These are phyloP conservation scores for Xanthostigma xanthostigma DNA, from an alignment of 2,888 invertebrate species.

Conservation along the genomic window DNA sequence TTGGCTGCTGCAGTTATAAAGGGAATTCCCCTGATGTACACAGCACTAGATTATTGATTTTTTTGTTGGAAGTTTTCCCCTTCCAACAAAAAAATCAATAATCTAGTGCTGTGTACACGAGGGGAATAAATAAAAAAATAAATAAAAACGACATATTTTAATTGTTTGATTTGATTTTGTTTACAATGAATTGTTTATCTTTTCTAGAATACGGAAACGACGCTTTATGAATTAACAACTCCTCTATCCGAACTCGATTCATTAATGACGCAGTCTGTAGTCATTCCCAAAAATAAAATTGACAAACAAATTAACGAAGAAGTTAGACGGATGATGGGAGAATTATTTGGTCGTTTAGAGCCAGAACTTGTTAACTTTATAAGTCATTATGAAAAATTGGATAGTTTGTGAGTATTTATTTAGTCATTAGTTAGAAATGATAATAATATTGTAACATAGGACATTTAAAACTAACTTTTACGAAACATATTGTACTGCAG, in stretches of 20 bases:
- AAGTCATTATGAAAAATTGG: conserved; percentile 69
- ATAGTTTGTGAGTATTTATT: conserved; percentile 62
- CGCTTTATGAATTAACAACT: conserved; percentile 31
- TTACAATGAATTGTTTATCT: neutral
- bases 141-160: too few relatives aligned
- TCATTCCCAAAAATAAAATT: conserved; percentile 34
- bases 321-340: conserved; percentile 73
- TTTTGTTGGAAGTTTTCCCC: too few relatives aligned
- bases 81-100: too few relatives aligned
- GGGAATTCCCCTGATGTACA: too few relatives aligned
- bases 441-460: too few relatives aligned
- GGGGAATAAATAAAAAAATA: too few relatives aligned
- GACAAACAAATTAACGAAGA: conserved; percentile 63
- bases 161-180: neutral
- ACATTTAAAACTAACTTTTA: too few relatives aligned
- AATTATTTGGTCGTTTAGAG: conserved; percentile 79
- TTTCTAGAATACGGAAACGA: conserved; percentile 38
- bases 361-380: conserved; percentile 75
- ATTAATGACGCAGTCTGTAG: conserved; percentile 9
- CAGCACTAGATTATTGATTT: too few relatives aligned
- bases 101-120: too few relatives aligned
- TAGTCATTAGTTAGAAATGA: neutral
- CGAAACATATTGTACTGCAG: too few relatives aligned
- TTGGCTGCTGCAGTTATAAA: too few relatives aligned
- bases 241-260: conserved; percentile 19